Base-by-base conservation (phyloP, 1,140 invertebrate species). In the Drosophila persimilis region DNA sequence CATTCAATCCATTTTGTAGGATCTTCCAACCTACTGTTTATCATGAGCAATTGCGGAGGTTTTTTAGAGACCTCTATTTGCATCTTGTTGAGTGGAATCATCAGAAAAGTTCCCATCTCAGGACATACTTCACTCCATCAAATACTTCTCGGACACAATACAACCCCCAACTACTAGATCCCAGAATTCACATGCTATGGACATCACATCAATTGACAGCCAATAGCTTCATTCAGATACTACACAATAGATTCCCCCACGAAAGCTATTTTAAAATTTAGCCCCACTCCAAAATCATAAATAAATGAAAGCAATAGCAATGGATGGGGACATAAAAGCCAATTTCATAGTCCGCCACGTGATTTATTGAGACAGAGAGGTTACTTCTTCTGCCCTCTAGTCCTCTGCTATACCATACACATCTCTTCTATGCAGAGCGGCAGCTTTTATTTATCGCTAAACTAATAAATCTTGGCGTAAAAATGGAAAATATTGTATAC, bases 401-500 rank as follows among this genome's bases (percentile, higher is more conserved):
- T 39, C 24, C 50, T 24, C 17, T 58, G 17, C 31, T 9, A 48
- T 24, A 17, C 22, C 20, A 22, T 39, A 26, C 24, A 31, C 53
- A 39, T 46, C 31, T 58, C 29, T 13, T 17, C 56, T 62, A 72
- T 72, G 70, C 62, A 62, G 70, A 73, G 57, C 67, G 73, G 47
- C 74, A 58, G 56, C 51, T 66, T 72, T 76, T 58, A 66, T 80
- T 80, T 85, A 85, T 85, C 64, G 76, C 80, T 74, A 73, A 64
- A 66, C 77, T 80, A 77, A 85, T 80, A 85, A 85, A 64, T 76
- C 80, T 79, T 59, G 79, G 52, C 79, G 70, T 70, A 81, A 81
- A 81, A 81, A 77, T 61, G 58, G 43, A 81, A 81, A 80, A 80
- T 80, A 80, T 80, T 80, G 73, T 76, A 63, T 64, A 79, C 63